phyloP scores from a whole-genome alignment of 2,113 vertebrate genomes.

The Bos indicus region DNA sequence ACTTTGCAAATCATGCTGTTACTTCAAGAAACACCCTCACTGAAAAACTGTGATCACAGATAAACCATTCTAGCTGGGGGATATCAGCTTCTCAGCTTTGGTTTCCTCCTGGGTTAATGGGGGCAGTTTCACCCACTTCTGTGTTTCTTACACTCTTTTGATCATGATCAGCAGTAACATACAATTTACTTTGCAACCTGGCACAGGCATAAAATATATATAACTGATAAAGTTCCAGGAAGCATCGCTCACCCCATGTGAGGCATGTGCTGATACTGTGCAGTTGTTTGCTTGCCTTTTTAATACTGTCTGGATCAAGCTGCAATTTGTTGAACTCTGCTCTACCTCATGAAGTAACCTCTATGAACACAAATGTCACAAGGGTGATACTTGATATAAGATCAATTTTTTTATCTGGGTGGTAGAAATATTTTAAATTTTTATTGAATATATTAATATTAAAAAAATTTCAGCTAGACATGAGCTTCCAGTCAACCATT shows the following conservation, averaged over 20 bases:
- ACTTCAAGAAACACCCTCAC: neutral
- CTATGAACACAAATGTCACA: neutral
- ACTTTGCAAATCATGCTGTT: neutral
- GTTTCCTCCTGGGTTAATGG: neutral
- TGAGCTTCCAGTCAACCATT: neutral
- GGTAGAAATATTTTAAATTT: neutral
- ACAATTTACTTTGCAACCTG: neutral
- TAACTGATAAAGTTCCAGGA: neutral
- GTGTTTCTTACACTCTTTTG: neutral
- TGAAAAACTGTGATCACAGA: neutral
- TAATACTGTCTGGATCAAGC: neutral
- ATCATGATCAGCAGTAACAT: neutral
- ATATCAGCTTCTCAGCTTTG: neutral
- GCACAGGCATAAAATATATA: neutral
- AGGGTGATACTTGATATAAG: neutral
- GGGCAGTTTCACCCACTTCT: neutral
- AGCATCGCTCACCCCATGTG: neutral
- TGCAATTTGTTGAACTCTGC: neutral
- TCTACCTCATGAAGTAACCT: neutral
- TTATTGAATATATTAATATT: neutral
- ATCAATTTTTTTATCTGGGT: neutral
- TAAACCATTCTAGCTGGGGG: neutral
- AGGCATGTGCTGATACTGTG: neutral
- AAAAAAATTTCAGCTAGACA: neutral
- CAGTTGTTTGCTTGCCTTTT: neutral